phyloP scores from a whole-genome alignment of 2,888 invertebrate genomes.

The Tenthredo livida region DNA sequence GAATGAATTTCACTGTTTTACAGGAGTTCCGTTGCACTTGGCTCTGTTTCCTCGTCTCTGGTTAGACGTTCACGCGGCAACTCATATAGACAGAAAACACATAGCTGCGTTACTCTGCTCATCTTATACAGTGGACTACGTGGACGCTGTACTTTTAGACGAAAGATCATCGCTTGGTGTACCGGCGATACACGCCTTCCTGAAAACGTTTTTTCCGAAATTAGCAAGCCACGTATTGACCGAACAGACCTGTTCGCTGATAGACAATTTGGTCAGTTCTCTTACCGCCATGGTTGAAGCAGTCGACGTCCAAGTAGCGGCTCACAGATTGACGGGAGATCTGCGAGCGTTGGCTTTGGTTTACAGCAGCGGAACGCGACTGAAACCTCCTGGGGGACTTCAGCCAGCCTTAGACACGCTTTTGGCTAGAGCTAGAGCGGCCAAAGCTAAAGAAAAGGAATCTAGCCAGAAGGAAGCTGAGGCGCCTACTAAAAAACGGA shows the following conservation, averaged over 20 bases:
- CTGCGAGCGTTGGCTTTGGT: conserved; percentile 81
- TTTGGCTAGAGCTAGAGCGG: conserved; percentile 69
- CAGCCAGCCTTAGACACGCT: conserved; percentile 73
- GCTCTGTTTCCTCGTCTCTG: conserved; percentile 95
- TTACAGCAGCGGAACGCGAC: conserved; percentile 78
- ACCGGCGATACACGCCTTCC: conserved; percentile 91
- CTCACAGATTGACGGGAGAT: conserved; percentile 80
- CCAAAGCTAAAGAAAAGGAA: conserved; percentile 71
- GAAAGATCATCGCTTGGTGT: conserved; percentile 93
- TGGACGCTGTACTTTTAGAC: conserved; percentile 93
- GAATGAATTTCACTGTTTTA: not conserved
- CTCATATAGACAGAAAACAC: conserved; percentile 88
- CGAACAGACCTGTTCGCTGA: conserved; percentile 82
- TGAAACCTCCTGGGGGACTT: conserved; percentile 73
- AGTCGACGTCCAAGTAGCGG: conserved; percentile 79
- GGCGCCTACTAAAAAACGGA: conserved; percentile 75
- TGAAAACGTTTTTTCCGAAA: conserved; percentile 94
- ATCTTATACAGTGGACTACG: conserved; percentile 92
- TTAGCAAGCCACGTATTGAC: conserved; percentile 84
- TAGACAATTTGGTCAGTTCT: conserved; percentile 83
- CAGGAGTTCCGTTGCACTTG: conserved; percentile 89
- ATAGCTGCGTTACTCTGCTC: conserved; percentile 90
- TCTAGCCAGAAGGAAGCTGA: conserved; percentile 69
- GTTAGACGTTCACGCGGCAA: conserved; percentile 91
- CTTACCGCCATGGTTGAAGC: conserved; percentile 80